Evolutionary conservation across 2,888 invertebrate species (phyloP), one percentile per base, ranked within the genome.

Genomic region (Eustalomyia histrio): DNA sequence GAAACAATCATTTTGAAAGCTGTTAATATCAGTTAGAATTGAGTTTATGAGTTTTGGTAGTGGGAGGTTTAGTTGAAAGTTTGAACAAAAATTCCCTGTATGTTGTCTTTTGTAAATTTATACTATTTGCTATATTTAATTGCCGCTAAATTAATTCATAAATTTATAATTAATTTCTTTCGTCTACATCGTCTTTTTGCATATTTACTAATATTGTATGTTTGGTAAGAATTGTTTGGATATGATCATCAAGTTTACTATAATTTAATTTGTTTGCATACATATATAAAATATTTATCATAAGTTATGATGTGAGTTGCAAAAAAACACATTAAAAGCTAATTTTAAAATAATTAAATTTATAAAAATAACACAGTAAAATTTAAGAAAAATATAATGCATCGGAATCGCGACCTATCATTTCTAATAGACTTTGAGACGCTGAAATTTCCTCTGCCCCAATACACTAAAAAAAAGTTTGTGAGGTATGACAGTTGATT

Each of bases 121-220:
- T 71, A n/a, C n/a, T n/a, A 73, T 72, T 73, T 67, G 72, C 61
- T 67, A 71, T 60, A 81, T 83, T 82, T 81, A 78, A 81, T 81
- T 80, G 78, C 67, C 72, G 75, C 82, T 80, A 83, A 83, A 83
- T 79, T 76, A 83, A 80, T 80, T 80, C 65, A 83, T 84, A 84
- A 84, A 84, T 84, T 83, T 82, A 83, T 83, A 83, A 84, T 84
- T 83, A 84, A 79, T 84, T 82, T 71, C 16, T 21, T n/a, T 60
- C 17, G 52, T 53, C 10, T 24, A 17, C 53, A 16, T 9, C 8
- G 16, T 64, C 53, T 16, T 47, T 47, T 47, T 3, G n/a, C n/a
- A 47, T n/a, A 47, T 14, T 14, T 12, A n/a, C 14, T 7, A 5
- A 14, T 12, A 47, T n/a, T 47, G 14, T 47, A 1, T 29, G 29